phyloP scores from a whole-genome alignment of 2,888 invertebrate species.

The Philopedon plagiatum region DNA sequence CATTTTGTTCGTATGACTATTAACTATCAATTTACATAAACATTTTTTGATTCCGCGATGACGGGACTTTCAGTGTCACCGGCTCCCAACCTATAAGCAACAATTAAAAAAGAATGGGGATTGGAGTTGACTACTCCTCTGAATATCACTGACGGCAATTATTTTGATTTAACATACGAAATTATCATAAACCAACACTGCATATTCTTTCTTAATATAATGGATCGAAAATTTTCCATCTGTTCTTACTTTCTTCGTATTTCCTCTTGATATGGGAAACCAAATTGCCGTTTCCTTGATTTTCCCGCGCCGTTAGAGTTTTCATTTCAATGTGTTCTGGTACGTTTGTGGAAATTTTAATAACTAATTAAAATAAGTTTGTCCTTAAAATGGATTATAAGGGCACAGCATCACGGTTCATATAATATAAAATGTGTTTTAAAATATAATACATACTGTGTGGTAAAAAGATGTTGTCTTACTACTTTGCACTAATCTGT shows the following conservation, averaged over 20 bases:
- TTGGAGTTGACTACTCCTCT: too few relatives aligned
- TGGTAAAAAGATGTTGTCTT: too few relatives aligned
- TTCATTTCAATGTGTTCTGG: not conserved
- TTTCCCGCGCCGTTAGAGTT: not conserved
- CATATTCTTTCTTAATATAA: conserved; percentile 4
- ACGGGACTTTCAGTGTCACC: too few relatives aligned
- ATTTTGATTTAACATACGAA: not conserved
- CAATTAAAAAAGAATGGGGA: too few relatives aligned
- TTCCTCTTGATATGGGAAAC: conserved; percentile 7
- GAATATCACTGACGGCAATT: not conserved
- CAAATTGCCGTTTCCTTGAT: not conserved
- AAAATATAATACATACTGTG: too few relatives aligned
- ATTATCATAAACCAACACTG: conserved; percentile 1
- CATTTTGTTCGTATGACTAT: too few relatives aligned
- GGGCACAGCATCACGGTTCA: not conserved
- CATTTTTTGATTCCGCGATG: too few relatives aligned
- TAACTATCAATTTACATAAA: too few relatives aligned
- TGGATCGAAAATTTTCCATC: not conserved
- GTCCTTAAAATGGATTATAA: not conserved
- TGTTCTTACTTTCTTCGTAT: not conserved
- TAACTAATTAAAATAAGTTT: not conserved
- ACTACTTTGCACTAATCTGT: too few relatives aligned
- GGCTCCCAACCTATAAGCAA: too few relatives aligned
- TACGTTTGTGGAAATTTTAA: not conserved
- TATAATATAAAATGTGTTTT: too few relatives aligned